These are phyloP conservation scores for Lacanobia wlatinum DNA, from an alignment of 2,888 invertebrate genomes.

Conservation along the genomic window DNA sequence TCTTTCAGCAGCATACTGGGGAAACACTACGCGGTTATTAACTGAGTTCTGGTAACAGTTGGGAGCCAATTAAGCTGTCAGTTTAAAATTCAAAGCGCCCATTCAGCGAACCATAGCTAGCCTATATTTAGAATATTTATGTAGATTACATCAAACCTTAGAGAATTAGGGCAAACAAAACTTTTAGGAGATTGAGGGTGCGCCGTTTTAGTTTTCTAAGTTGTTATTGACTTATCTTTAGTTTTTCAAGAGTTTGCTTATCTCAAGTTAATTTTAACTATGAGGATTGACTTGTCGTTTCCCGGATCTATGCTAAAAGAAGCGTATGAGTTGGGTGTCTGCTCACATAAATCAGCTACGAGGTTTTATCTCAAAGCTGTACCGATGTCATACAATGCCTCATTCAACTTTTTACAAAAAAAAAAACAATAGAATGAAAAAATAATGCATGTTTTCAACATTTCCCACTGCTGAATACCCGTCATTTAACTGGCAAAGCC, in stretches of 20 bases:
- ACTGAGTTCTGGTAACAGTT: conserved; percentile 45
- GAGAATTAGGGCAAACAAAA: conserved; percentile 11
- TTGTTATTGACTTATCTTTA: conserved; percentile 9
- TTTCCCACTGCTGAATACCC: conserved; percentile 34
- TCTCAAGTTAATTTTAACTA: background rate
- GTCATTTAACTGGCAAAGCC: conserved; percentile 58
- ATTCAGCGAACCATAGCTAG: conserved; percentile 19
- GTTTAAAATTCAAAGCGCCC: conserved; percentile 32
- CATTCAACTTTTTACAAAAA: conserved; percentile 5
- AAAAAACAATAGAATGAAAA: conserved; percentile 13
- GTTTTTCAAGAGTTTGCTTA: conserved; percentile 3
- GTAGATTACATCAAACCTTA: conserved; percentile 1
- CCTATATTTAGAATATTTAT: conserved; percentile 7
- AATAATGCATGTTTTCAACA: conserved; percentile 31
- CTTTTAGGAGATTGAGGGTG: conserved; percentile 8
- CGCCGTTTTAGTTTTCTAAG: conserved; percentile 9
- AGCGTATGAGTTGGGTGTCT: background rate
- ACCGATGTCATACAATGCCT: background rate
- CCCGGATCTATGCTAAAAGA: background rate
- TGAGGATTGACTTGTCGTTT: background rate
- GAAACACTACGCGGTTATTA: conserved; percentile 39
- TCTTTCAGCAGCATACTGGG: conserved; percentile 32
- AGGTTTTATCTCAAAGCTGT: background rate
- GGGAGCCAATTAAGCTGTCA: conserved; percentile 48
- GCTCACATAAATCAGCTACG: background rate